Percentiles rank a stretch among this genome's conserved stretches.
Evolutionary conservation across 1,140 invertebrate genomes (phyloP).

Genomic region (Coelopa frigida): DNA sequence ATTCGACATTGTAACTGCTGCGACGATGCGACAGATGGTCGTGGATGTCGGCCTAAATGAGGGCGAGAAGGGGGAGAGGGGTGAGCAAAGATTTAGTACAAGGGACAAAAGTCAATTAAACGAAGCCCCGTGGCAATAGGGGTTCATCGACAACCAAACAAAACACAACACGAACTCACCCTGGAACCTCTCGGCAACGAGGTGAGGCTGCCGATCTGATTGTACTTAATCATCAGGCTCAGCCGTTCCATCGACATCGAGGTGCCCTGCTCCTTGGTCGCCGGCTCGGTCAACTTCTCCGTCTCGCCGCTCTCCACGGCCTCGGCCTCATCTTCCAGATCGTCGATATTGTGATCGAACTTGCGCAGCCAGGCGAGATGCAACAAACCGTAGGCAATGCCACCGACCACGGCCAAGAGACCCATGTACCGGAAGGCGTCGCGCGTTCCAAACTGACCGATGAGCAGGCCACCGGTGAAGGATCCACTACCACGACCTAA

Average conservation of each 20-base stretch:
- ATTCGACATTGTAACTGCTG: constrained; percentile 44
- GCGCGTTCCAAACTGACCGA: constrained; percentile 61
- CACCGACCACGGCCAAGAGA: constrained; percentile 57
- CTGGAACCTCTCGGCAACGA: constrained; percentile 55
- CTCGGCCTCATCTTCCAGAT: constrained; percentile 44
- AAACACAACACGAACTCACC: constrained; percentile 35
- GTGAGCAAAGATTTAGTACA: too few relatives aligned
- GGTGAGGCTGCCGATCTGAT: constrained; percentile 62
- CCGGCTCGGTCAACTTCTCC: constrained; percentile 54
- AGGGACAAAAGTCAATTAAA: too few relatives aligned
- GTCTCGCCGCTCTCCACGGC: constrained; percentile 51
- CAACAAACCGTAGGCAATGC: constrained; percentile 60
- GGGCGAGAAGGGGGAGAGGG: too few relatives aligned
- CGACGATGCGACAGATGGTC: constrained; percentile 43
- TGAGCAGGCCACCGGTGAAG: constrained; percentile 70
- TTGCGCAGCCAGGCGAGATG: constrained; percentile 65
- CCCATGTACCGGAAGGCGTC: constrained; percentile 72
- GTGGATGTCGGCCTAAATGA: constrained; percentile 37
- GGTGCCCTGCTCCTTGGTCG: constrained; percentile 56
- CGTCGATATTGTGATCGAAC: constrained; percentile 47
- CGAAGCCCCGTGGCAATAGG: too few relatives aligned
- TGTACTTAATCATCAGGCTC: constrained; percentile 64
- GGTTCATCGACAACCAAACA: too few relatives aligned
- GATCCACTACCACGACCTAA: constrained; percentile 63
- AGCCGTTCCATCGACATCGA: constrained; percentile 60